Percentiles rank a stretch among this genome's conserved stretches.
Conservation (phyloP, 2,113 vertebrate species). For the Pycnonotus jocosus region DNA sequence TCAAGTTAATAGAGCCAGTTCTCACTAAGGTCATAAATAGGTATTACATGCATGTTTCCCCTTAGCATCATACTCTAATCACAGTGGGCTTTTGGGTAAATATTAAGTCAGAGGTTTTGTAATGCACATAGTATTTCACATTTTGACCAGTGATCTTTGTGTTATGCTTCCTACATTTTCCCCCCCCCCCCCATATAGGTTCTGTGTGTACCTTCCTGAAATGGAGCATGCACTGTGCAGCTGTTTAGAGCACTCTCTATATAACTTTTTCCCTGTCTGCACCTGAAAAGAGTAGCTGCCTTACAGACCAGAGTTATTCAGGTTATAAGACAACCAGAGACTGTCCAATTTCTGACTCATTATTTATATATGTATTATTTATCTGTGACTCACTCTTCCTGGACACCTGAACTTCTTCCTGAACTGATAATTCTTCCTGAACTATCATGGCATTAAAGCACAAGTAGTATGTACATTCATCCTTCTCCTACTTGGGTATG, state of each 20-base stretch:
- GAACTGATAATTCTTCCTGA: background rate
- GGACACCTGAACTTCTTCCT: background rate
- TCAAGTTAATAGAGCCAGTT: background rate
- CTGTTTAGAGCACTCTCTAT: background rate
- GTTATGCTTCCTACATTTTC: background rate
- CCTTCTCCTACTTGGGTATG: background rate
- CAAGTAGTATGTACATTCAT: background rate
- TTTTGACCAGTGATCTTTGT: background rate
- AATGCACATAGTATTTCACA: background rate
- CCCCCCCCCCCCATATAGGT: too few species aligned
- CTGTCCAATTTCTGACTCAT: background rate
- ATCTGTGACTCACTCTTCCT: background rate
- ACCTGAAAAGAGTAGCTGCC: background rate
- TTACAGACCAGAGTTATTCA: background rate
- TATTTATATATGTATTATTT: background rate
- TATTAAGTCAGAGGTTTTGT: background rate
- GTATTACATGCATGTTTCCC: background rate
- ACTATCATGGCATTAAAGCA: background rate
- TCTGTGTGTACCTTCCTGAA: background rate
- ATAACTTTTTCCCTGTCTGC: background rate
- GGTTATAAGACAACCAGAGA: background rate
- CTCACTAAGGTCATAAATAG: background rate
- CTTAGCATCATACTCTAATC: background rate
- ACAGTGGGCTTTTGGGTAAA: background rate
- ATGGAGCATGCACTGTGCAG: background rate